A percentile compares a stretch with the other conserved stretches of the same genome.
Conservation (phyloP, 2,888 invertebrate genomes). For the Agapetus fuscipes region DNA sequence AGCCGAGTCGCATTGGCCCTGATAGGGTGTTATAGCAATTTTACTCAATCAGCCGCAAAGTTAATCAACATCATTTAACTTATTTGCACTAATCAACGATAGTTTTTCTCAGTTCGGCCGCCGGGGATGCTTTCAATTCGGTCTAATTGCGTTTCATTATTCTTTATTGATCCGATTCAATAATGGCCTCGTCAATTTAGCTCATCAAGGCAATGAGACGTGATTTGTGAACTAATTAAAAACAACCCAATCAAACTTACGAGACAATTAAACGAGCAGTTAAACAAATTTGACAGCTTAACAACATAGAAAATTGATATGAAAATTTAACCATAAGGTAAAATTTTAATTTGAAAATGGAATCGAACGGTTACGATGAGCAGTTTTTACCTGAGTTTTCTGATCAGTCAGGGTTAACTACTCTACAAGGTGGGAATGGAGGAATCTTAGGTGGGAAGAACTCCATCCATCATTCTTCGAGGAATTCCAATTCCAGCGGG, state of each 20-base stretch:
- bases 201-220: background rate
- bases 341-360: constrained; percentile 60
- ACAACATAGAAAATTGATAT: constrained; percentile 8
- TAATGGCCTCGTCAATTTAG: background rate
- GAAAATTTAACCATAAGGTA: too few relatives aligned
- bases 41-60: constrained; percentile 23
- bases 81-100: constrained; percentile 21
- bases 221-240: background rate
- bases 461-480: constrained; percentile 31
- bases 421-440: constrained; percentile 34
- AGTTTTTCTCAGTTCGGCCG: constrained; percentile 7
- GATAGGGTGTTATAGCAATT: constrained; percentile 23
- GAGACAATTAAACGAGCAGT: too few relatives aligned
- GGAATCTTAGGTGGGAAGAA: constrained; percentile 27
- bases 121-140: constrained; percentile 8
- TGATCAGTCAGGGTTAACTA: constrained; percentile 39
- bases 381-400: constrained; percentile 69
- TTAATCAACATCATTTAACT: constrained; percentile 21
- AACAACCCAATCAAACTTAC: too few relatives aligned
- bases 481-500: constrained; percentile 26
- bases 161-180: constrained; percentile 10
- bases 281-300: constrained; percentile 3
- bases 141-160: constrained; percentile 9
- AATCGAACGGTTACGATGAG: constrained; percentile 64
- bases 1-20: constrained; percentile 18